These are phyloP conservation scores for Ariolimax columbianus DNA, from an alignment of 2,888 invertebrate species.

Conservation along the genomic window DNA sequence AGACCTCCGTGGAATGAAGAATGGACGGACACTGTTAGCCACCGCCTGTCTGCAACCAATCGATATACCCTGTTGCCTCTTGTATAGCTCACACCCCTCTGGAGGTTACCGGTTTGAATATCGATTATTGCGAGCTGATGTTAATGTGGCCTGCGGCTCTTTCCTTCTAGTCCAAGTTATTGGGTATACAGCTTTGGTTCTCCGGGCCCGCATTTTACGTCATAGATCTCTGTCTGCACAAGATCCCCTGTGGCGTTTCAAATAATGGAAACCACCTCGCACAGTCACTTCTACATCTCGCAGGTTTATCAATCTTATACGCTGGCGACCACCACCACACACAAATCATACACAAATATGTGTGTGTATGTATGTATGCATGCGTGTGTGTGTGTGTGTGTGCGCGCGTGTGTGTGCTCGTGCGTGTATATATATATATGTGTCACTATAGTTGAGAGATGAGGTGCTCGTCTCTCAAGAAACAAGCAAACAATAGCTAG, in stretches of 20 bases:
- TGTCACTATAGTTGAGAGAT: no score
- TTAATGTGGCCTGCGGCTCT: background rate
- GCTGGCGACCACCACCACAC: no score
- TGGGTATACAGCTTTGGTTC: background rate
- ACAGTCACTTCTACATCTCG: background rate
- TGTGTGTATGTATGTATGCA: no score
- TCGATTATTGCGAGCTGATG: conserved; percentile 25
- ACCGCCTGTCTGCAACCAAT: background rate
- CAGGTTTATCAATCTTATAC: background rate
- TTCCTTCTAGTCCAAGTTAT: background rate
- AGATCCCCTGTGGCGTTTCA: background rate
- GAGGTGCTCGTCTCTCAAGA: no score
- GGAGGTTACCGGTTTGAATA: background rate
- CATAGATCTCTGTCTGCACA: background rate
- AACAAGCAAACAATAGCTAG: no score
- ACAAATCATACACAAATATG: no score
- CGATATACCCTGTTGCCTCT: background rate
- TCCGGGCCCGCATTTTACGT: background rate
- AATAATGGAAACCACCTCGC: background rate
- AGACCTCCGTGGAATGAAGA: background rate
- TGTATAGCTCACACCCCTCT: background rate
- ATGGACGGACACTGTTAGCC: background rate
- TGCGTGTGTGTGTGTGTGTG: no score
- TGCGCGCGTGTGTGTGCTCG: no score
- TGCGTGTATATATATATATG: no score